Percentiles rank a stretch among this genome's conserved stretches.
These are phyloP conservation scores for Leucania comma DNA, from an alignment of 2,888 invertebrate genomes.

Conservation along the genomic window DNA sequence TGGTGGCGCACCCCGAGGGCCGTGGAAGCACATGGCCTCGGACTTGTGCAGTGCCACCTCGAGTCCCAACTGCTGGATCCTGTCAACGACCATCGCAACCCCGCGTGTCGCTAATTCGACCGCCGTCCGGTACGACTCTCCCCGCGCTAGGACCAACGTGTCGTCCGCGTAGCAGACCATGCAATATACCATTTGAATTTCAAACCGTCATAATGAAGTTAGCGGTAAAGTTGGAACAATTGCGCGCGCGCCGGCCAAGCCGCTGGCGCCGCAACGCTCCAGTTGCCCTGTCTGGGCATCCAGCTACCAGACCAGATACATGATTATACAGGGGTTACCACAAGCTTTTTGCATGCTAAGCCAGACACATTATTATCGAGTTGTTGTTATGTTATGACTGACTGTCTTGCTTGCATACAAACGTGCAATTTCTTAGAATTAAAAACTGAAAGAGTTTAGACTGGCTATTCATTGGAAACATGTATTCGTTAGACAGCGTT, in stretches of 20 bases:
- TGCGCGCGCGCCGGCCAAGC: conserved; percentile 72
- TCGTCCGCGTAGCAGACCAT: too few species aligned
- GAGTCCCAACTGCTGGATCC: too few species aligned
- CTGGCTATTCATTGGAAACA: conserved; percentile 33
- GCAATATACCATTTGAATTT: conserved; percentile 81
- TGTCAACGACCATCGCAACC: too few species aligned
- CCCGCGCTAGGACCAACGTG: too few species aligned
- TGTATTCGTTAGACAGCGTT: conserved; percentile 25
- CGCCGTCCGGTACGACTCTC: too few species aligned
- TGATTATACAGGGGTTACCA: conserved; percentile 58
- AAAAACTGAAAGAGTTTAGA: conserved; percentile 34
- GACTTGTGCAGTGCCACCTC: too few species aligned
- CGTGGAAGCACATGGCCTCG: too few species aligned
- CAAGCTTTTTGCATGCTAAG: conserved; percentile 59
- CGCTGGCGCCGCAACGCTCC: conserved; percentile 87
- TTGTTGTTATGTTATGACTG: conserved; percentile 55
- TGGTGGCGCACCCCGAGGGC: too few species aligned
- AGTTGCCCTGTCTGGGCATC: conserved; percentile 76
- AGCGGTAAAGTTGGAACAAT: conserved; percentile 77
- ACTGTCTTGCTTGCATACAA: conserved; percentile 48
- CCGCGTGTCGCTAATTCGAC: too few species aligned
- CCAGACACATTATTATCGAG: conserved; percentile 53
- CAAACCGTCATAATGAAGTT: conserved; percentile 74
- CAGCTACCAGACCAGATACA: conserved; percentile 70
- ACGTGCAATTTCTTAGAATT: conserved; percentile 42